phyloP scores from a whole-genome alignment of 1,140 invertebrate genomes.

The Leucophenga varia region DNA sequence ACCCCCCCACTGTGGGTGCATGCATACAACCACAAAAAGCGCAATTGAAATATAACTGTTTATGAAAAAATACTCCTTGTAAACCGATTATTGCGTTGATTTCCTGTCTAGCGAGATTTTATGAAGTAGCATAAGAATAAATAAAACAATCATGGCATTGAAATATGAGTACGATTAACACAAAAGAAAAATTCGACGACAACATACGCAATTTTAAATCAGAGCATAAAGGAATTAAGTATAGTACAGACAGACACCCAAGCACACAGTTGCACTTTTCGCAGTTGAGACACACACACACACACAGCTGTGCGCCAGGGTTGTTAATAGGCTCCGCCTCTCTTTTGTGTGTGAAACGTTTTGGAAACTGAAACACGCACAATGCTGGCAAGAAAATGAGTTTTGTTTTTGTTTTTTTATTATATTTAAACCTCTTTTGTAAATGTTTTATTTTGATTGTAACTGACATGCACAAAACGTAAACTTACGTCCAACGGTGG shows the following conservation, averaged over 20 bases:
- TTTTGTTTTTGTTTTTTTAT: background rate
- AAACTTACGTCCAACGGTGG: conserved; percentile 31
- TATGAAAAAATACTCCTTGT: too few relatives aligned
- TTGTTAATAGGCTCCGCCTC: conserved; percentile 26
- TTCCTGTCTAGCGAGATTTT: too few relatives aligned
- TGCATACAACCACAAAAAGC: conserved; percentile 37
- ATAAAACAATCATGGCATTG: too few relatives aligned
- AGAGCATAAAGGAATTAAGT: too few relatives aligned
- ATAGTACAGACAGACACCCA: too few relatives aligned
- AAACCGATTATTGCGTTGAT: too few relatives aligned
- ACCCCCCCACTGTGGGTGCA: background rate
- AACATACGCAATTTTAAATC: too few relatives aligned
- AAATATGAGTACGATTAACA: too few relatives aligned
- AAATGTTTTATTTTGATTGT: conserved; percentile 20
- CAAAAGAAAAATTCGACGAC: too few relatives aligned
- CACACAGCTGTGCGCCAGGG: background rate
- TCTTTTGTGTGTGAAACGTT: background rate
- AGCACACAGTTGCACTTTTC: too few relatives aligned
- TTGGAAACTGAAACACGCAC: conserved; percentile 7
- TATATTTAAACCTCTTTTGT: conserved; percentile 29
- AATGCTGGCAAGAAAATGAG: background rate
- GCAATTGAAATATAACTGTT: conserved; percentile 54
- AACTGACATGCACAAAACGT: conserved; percentile 36
- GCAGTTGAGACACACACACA: too few relatives aligned
- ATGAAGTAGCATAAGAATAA: too few relatives aligned